Percentiles rank a stretch among this genome's conserved stretches.
These are phyloP conservation scores for Stigmatopora argus DNA, from an alignment of 2,113 vertebrate genomes.

Conservation along the genomic window DNA sequence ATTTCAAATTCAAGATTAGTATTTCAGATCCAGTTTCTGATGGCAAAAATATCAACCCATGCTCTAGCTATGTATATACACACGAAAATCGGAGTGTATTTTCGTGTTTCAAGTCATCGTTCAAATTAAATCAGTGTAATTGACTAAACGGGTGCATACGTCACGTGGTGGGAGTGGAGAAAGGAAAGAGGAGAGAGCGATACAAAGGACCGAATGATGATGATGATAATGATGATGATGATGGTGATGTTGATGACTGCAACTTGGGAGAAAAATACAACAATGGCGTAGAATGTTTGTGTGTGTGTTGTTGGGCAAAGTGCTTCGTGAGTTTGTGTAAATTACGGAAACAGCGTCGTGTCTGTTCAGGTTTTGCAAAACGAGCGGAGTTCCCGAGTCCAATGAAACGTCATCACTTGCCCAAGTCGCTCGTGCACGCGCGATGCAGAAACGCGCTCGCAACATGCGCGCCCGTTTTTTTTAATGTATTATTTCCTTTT, in stretches of 20 bases:
- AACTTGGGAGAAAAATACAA: background rate
- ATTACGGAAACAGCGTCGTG: background rate
- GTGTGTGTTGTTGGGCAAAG: background rate
- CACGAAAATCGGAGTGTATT: background rate
- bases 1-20: no score
- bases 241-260: background rate
- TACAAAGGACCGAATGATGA: slow-evolving; percentile 41
- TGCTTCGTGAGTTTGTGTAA: background rate
- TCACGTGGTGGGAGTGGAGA: slow-evolving; percentile 3
- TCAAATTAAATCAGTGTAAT: slow-evolving; percentile 1
- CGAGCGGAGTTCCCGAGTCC: background rate
- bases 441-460: slow-evolving; percentile 34
- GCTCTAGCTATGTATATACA: no score
- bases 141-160: slow-evolving; percentile 12
- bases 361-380: background rate
- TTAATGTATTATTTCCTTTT: background rate
- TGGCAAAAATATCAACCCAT: no score
- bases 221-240: slow-evolving; percentile 2
- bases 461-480: slow-evolving; percentile 3
- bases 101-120: background rate
- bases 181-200: slow-evolving; percentile 13
- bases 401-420: background rate
- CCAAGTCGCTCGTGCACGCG: slow-evolving; percentile 12
- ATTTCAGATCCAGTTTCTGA: no score
- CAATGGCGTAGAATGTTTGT: background rate